These are phyloP conservation scores for Balearica regulorum DNA, from an alignment of 2,797 vertebrate genomes.

Conservation along the genomic window DNA sequence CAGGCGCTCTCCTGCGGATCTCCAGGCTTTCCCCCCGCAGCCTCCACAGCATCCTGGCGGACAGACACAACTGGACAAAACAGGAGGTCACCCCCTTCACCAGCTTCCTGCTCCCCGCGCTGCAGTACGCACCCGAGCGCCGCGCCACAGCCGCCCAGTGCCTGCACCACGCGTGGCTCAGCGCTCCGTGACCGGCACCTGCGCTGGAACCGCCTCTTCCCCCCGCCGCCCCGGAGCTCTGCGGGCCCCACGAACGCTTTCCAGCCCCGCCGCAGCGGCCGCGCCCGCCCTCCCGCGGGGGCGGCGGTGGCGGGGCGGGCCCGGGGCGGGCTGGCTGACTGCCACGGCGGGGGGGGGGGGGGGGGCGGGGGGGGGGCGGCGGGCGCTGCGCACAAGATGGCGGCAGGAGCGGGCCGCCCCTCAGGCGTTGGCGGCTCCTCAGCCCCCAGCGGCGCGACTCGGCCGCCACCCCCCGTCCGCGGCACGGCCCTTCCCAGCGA, in stretches of 20 bases:
- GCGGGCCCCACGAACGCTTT: not conserved
- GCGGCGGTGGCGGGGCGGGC: too few relatives aligned
- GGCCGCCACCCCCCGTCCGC: not conserved
- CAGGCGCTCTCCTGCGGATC: slow-evolving; percentile 79
- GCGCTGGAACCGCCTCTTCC: not conserved
- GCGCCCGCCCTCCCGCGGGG: not conserved
- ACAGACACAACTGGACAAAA: slow-evolving; percentile 78
- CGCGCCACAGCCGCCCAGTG: slow-evolving; percentile 80
- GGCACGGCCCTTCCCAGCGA: too few relatives aligned
- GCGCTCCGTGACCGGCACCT: not conserved
- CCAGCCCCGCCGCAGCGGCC: not conserved
- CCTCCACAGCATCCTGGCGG: slow-evolving; percentile 77
- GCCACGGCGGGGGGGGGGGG: not conserved
- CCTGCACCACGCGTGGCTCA: slow-evolving; percentile 81
- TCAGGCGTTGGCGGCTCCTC: not conserved
- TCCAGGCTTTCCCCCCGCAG: slow-evolving; percentile 73
- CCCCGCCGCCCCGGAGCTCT: not conserved
- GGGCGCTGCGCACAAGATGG: not conserved
- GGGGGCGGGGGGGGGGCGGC: too few relatives aligned
- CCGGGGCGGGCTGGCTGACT: too few relatives aligned
- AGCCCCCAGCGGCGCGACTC: not conserved
- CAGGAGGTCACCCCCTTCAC: slow-evolving; percentile 73
- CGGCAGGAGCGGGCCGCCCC: not conserved
- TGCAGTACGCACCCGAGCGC: slow-evolving; percentile 77
- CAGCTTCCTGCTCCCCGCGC: slow-evolving; percentile 79